A percentile compares a stretch with the other conserved stretches of the same genome.
These are phyloP conservation scores for Merops nubicus DNA, from an alignment of 2,113 vertebrate genomes.

Conservation along the genomic window DNA sequence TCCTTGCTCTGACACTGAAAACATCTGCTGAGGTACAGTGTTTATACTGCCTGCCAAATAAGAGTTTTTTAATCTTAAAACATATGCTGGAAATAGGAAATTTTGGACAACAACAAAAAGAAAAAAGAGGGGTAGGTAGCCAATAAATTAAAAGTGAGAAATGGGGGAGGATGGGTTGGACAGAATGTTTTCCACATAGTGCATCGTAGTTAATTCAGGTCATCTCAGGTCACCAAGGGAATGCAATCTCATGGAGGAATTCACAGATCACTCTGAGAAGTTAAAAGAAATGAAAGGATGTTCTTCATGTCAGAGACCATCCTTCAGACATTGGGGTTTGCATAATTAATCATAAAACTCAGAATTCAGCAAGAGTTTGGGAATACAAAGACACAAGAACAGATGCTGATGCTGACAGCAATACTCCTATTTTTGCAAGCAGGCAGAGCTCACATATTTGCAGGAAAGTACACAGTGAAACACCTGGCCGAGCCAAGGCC, in stretches of 20 bases:
- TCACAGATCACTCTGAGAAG: not conserved
- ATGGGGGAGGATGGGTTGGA: not conserved
- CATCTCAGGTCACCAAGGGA: constrained; percentile 41
- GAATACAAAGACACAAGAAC: not conserved
- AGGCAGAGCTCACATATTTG: not conserved
- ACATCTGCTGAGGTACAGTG: constrained; percentile 61
- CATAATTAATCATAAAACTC: not conserved
- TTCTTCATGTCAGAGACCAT: not conserved
- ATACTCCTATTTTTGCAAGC: not conserved
- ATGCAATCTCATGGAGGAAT: not conserved
- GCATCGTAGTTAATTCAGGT: constrained; percentile 34
- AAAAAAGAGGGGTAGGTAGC: constrained; percentile 49
- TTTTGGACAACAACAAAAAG: constrained; percentile 56
- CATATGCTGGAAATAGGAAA: constrained; percentile 53
- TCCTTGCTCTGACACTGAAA: constrained; percentile 62
- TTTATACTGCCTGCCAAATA: constrained; percentile 47
- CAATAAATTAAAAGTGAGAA: constrained; percentile 66
- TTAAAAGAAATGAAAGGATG: not conserved
- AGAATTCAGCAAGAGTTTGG: not conserved
- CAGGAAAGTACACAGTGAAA: not conserved
- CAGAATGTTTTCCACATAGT: constrained; percentile 54
- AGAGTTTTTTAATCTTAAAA: constrained; percentile 69
- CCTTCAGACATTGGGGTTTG: not conserved
- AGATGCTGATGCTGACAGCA: not conserved
- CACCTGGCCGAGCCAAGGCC: not conserved